phyloP scores from a whole-genome alignment of 1,140 invertebrate genomes.

The Coelopa frigida region DNA sequence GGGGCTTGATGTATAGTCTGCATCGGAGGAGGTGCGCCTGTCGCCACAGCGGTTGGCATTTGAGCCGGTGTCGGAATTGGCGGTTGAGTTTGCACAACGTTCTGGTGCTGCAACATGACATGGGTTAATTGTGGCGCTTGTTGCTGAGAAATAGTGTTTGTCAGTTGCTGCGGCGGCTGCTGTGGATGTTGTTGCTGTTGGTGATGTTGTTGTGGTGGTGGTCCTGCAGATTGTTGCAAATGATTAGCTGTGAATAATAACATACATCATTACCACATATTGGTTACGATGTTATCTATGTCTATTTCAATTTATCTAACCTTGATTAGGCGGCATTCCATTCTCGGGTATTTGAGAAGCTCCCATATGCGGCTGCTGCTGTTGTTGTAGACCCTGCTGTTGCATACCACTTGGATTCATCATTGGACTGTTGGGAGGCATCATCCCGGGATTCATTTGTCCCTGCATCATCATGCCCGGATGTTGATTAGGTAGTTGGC shows the following conservation, averaged over 20 bases:
- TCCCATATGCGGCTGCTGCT: conserved; percentile 17
- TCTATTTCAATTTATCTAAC: no score
- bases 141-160: conserved; percentile 14
- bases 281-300: no score
- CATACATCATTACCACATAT: no score
- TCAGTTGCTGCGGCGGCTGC: conserved; percentile 17
- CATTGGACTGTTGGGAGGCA: neutral
- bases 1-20: conserved; percentile 11
- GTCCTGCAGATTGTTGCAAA: conserved; percentile 14
- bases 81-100: conserved; percentile 30
- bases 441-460: conserved; percentile 6
- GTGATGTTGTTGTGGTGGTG: conserved; percentile 12
- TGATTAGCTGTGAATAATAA: no score
- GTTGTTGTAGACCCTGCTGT: conserved; percentile 12
- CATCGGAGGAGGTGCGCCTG: conserved; percentile 9
- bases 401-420: no score
- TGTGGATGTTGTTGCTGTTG: conserved; percentile 9
- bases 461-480: conserved; percentile 36
- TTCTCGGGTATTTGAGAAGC: no score
- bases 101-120: conserved; percentile 43
- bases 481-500: conserved; percentile 16
- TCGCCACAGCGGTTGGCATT: conserved; percentile 2
- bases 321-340: no score
- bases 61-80: conserved; percentile 14
- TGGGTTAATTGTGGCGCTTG: conserved; percentile 37